Evolutionary conservation across 2,888 invertebrate species (phyloP).

Genomic region (Halocaridina rubra): DNA sequence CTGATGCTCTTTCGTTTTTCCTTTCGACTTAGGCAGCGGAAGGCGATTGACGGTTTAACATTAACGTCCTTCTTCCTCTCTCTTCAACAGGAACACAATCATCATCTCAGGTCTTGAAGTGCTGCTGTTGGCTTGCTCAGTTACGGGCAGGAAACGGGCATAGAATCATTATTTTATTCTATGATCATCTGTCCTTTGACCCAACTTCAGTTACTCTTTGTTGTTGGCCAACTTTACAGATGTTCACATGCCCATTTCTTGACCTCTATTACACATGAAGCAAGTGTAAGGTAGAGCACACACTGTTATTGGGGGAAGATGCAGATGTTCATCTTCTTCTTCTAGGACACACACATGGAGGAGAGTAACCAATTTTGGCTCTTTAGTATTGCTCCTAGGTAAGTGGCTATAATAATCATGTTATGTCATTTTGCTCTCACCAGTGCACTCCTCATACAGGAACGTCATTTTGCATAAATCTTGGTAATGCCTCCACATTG

Average conservation of each 20-base stretch:
- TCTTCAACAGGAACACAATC: constrained; percentile 38
- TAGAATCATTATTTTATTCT: constrained; percentile 45
- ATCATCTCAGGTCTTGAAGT: too few relatives aligned
- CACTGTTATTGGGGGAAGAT: constrained; percentile 26
- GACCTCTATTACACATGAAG: constrained; percentile 34
- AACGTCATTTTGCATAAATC: constrained; percentile 29
- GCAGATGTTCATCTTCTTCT: too few relatives aligned
- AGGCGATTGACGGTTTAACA: constrained; percentile 24
- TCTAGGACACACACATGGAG: constrained; percentile 32
- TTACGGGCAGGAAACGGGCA: constrained; percentile 50
- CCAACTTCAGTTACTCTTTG: constrained; percentile 40
- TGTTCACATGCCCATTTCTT: constrained; percentile 56
- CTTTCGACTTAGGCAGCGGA: constrained; percentile 37
- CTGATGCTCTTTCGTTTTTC: constrained; percentile 13
- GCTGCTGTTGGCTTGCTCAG: constrained; percentile 50
- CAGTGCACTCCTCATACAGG: constrained; percentile 34
- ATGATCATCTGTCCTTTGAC: constrained; percentile 50
- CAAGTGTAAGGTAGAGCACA: constrained; percentile 41
- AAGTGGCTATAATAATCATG: constrained; percentile 32
- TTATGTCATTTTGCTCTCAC: constrained; percentile 36
- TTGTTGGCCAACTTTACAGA: constrained; percentile 43
- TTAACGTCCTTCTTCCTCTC: constrained; percentile 38
- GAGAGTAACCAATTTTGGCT: constrained; percentile 59
- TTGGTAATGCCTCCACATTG: constrained; percentile 26
- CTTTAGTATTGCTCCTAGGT: constrained; percentile 40